Evolutionary conservation across 2,888 invertebrate genomes (phyloP).

Genomic region (Odontocolon sp.): DNA sequence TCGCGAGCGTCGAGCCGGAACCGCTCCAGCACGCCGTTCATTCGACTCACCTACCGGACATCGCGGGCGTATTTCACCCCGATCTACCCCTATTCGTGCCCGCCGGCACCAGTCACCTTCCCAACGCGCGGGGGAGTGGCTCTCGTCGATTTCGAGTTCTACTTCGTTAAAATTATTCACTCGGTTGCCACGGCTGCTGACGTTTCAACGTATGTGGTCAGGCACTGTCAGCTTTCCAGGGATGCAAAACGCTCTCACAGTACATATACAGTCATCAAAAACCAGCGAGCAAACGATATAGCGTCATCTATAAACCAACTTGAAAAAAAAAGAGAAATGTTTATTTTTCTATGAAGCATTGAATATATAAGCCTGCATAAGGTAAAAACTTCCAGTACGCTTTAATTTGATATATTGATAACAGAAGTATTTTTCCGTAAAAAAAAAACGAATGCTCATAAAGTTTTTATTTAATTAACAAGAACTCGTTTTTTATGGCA

Average conservation of each 20-base stretch:
- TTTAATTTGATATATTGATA: too few relatives aligned
- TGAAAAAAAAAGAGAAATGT: too few relatives aligned
- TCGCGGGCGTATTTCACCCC: conserved; percentile 13
- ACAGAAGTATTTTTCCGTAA: too few relatives aligned
- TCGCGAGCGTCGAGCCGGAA: conserved; percentile 26
- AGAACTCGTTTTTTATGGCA: too few relatives aligned
- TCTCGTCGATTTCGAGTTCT: conserved; percentile 59
- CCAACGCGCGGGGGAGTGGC: conserved; percentile 38
- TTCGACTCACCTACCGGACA: conserved; percentile 16
- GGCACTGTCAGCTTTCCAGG: not conserved
- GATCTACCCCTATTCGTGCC: conserved; percentile 1
- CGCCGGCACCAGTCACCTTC: not conserved
- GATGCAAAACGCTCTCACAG: not conserved
- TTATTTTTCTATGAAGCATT: too few relatives aligned
- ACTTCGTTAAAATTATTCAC: conserved; percentile 67
- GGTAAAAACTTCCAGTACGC: too few relatives aligned
- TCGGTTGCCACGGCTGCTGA: conserved; percentile 31
- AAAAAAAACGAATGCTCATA: too few relatives aligned
- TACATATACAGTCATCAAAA: not conserved
- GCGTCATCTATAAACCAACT: too few relatives aligned
- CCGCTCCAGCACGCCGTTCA: conserved; percentile 35
- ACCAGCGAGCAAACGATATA: too few relatives aligned
- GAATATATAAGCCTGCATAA: too few relatives aligned
- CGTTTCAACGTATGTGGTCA: not conserved
- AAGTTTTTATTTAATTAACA: too few relatives aligned